Conservation (phyloP, 2,113 vertebrate genomes). For the Ochotona princeps region DNA sequence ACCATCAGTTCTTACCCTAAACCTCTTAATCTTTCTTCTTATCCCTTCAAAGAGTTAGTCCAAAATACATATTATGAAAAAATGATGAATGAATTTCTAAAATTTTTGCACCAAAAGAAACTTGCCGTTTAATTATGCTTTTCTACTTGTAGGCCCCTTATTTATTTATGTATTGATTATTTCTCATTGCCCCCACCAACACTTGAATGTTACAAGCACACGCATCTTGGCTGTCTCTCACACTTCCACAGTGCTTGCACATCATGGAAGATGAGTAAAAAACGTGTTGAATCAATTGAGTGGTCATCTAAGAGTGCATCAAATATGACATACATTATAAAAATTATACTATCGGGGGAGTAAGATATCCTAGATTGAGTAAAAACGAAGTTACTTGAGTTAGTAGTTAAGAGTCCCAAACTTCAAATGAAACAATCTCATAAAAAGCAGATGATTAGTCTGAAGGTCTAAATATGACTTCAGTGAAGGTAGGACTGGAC, state of each 20-base stretch:
- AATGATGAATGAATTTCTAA: too few relatives aligned
- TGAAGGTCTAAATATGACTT: background rate
- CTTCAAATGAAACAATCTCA: background rate
- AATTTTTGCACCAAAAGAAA: too few relatives aligned
- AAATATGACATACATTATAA: constrained; percentile 10
- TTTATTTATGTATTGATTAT: background rate
- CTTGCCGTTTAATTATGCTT: too few relatives aligned
- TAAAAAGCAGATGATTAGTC: constrained; percentile 3
- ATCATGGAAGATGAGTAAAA: constrained; percentile 19
- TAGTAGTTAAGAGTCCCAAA: constrained; percentile 1
- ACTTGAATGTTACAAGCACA: background rate
- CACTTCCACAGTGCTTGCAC: background rate
- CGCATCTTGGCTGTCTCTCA: background rate
- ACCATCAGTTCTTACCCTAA: background rate
- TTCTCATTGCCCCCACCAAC: background rate
- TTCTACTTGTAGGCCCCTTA: too few relatives aligned
- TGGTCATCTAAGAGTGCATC: background rate
- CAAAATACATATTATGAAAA: too few relatives aligned
- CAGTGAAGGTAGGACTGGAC: background rate
- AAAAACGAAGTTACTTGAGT: constrained; percentile 28
- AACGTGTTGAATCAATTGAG: background rate
- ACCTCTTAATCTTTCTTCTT: constrained; percentile 4
- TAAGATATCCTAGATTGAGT: constrained; percentile 24
- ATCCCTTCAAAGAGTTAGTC: too few relatives aligned
- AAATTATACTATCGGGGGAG: background rate